These are phyloP conservation scores for Elephas maximus DNA, from an alignment of 2,113 vertebrate species.

Conservation along the genomic window DNA sequence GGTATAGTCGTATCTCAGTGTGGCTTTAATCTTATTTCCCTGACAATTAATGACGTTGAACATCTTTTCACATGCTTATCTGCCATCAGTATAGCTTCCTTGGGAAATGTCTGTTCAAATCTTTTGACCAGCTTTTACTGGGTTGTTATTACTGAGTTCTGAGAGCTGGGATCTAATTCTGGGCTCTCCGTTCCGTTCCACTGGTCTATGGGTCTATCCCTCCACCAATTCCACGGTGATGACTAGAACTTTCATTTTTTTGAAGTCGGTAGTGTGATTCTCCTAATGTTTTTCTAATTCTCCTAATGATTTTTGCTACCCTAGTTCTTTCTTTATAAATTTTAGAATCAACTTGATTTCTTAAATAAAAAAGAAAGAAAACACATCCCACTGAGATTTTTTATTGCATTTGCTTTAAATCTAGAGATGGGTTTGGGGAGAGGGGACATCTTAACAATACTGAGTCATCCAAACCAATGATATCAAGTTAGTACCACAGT, in stretches of 20 bases:
- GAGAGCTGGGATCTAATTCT: neutral
- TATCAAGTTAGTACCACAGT: neutral
- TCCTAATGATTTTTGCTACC: neutral
- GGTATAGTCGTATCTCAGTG: fast-evolving
- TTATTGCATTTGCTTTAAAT: neutral
- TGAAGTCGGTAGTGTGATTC: neutral
- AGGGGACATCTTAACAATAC: neutral
- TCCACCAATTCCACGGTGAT: fast-evolving
- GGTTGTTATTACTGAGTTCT: neutral
- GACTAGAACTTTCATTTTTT: neutral
- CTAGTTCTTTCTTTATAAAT: neutral
- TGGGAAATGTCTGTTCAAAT: neutral
- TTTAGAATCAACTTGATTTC: neutral
- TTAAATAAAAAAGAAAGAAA: neutral
- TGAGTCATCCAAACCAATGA: neutral
- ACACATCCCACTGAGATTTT: neutral
- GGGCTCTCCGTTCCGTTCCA: too few relatives aligned
- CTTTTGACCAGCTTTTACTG: neutral
- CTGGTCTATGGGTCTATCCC: fast-evolving
- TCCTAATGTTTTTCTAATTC: neutral
- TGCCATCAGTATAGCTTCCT: neutral
- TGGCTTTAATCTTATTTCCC: neutral
- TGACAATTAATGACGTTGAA: neutral
- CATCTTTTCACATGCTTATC: neutral
- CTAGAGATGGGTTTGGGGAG: neutral